phyloP scores from a whole-genome alignment of 2,113 vertebrate genomes.

The Panthera tigris region DNA sequence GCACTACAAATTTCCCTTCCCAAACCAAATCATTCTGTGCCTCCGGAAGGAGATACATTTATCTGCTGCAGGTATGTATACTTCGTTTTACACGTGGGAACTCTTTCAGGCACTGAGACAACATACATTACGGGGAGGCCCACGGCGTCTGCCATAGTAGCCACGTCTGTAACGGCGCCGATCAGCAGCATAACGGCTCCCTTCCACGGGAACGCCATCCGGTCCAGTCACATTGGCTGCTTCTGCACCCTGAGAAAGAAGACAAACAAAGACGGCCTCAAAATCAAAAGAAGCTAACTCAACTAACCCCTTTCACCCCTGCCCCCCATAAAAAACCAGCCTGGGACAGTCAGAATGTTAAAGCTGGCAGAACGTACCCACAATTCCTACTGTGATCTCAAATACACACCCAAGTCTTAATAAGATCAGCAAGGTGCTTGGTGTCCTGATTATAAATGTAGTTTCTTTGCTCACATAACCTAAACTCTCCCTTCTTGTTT shows the following conservation, averaged over 20 bases:
- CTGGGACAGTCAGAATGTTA: not conserved
- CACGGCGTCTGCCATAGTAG: conserved; percentile 90
- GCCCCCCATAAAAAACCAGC: accelerated
- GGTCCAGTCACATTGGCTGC: conserved; percentile 97
- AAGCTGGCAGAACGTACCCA: not conserved
- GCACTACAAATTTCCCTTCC: not conserved
- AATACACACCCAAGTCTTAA: not conserved
- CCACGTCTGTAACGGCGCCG: conserved; percentile 93
- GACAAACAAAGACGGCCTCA: not conserved
- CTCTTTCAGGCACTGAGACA: not conserved
- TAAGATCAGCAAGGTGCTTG: not conserved
- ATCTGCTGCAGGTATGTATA: not conserved
- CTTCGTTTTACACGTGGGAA: not conserved
- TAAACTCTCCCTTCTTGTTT: not conserved
- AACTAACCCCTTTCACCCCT: not conserved
- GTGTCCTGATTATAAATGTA: not conserved
- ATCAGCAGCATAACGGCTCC: conserved; percentile 96
- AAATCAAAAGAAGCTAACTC: not conserved
- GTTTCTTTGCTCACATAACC: not conserved
- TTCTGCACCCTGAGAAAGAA: conserved; percentile 91
- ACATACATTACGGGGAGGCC: conserved; percentile 85
- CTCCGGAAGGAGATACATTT: not conserved
- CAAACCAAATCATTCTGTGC: not conserved
- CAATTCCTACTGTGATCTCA: not conserved
- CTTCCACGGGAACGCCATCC: conserved; percentile 94